phyloP scores from a whole-genome alignment of 2,797 vertebrate genomes.

The Uromys caudimaculatus region DNA sequence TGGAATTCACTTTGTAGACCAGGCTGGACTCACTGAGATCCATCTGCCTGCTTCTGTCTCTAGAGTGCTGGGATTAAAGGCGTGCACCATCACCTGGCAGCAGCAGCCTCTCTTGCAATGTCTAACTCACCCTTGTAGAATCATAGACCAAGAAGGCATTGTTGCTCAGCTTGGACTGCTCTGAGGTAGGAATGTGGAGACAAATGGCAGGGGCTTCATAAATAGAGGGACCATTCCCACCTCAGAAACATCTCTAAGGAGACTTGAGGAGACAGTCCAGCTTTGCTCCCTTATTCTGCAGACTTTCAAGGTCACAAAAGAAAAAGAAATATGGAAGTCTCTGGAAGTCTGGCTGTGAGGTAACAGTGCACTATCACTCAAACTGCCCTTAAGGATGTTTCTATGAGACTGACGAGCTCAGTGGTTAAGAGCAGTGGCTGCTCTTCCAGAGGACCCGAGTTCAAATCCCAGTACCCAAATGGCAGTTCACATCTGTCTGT shows the following conservation, averaged over 20 bases:
- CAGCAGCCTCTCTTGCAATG: neutral
- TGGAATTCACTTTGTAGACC: neutral
- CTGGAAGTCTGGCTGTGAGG: neutral
- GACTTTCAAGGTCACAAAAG: neutral
- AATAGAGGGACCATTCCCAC: neutral
- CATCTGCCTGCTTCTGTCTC: neutral
- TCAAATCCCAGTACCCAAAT: too few relatives aligned
- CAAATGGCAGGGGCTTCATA: neutral
- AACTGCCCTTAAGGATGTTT: neutral
- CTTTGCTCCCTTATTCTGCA: neutral
- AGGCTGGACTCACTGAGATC: neutral
- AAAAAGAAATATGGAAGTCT: neutral
- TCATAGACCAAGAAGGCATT: neutral
- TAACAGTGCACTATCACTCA: neutral
- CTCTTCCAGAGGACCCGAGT: too few relatives aligned
- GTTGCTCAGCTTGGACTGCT: neutral
- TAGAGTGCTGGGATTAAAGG: neutral
- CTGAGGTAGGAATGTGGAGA: neutral
- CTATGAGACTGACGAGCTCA: neutral
- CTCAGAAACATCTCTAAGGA: neutral
- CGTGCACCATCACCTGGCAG: fast-evolving
- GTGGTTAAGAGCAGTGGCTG: too few relatives aligned
- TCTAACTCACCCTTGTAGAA: neutral
- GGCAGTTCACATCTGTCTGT: neutral
- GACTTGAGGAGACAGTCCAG: neutral